phyloP scores from a whole-genome alignment of 2,113 vertebrate genomes.

The Helogale parvula region DNA sequence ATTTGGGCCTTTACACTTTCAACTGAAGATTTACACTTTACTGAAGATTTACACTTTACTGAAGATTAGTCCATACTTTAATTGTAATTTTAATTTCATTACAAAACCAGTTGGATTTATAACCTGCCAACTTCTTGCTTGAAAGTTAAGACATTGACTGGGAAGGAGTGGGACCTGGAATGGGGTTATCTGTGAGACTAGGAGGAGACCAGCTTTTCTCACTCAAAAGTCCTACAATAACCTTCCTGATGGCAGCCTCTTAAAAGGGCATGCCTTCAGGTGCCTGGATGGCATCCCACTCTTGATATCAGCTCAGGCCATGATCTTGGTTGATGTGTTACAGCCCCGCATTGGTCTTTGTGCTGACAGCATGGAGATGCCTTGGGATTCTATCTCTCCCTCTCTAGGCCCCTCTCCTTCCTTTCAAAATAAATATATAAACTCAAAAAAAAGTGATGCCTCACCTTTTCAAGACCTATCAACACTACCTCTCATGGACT shows the following conservation, averaged over 20 bases:
- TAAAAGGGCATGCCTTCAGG: not conserved
- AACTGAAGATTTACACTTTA: not conserved
- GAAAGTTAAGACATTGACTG: slow-evolving; percentile 5
- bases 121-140: not conserved
- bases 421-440: no score
- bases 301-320: no score
- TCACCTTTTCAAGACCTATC: not conserved
- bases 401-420: no score
- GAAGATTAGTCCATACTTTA: not conserved
- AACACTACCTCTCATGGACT: not conserved
- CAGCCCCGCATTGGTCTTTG: no score
- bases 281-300: no score
- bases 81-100: not conserved
- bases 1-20: not conserved
- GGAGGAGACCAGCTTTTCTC: not conserved
- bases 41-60: not conserved
- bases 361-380: no score
- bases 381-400: no score
- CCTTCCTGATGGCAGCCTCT: not conserved
- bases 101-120: not conserved
- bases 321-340: no score
- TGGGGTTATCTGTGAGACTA: not conserved
- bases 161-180: not conserved
- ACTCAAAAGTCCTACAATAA: not conserved
- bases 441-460: no score